Percentiles rank a stretch among this genome's conserved stretches.
These are phyloP conservation scores for Monopterus albus DNA, from an alignment of 2,113 vertebrate species.

Conservation along the genomic window DNA sequence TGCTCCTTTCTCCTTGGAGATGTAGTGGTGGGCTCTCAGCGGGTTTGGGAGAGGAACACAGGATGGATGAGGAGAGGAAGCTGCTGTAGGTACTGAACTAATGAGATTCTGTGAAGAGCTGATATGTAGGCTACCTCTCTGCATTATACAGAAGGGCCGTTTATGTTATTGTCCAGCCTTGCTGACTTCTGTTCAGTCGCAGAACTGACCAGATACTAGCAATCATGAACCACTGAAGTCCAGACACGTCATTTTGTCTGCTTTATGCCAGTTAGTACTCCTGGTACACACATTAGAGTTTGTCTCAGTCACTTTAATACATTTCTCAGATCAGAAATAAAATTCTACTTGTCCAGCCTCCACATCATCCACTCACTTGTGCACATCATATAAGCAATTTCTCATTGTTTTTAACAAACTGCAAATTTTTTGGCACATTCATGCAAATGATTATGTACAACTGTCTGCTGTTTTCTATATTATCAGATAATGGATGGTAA, in stretches of 20 bases:
- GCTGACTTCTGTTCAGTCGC: neutral
- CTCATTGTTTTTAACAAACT: no score
- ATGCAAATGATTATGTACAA: no score
- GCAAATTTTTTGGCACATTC: no score
- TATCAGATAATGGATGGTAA: no score
- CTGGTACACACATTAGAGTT: slow-evolving; percentile 17
- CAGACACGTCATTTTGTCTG: neutral
- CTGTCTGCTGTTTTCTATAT: no score
- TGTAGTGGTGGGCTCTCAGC: slow-evolving; percentile 47
- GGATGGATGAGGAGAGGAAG: no score
- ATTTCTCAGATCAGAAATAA: no score
- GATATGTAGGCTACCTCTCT: neutral
- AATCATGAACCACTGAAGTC: slow-evolving; percentile 7
- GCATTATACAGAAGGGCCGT: neutral
- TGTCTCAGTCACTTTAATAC: no score
- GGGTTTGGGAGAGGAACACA: slow-evolving; percentile 43
- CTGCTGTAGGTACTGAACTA: slow-evolving; percentile 32
- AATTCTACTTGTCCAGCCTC: no score
- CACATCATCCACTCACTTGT: no score
- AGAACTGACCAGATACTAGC: neutral
- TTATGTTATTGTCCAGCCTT: neutral
- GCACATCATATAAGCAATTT: no score
- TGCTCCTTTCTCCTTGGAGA: slow-evolving; percentile 67
- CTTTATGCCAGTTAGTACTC: slow-evolving; percentile 29
- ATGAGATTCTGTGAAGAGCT: slow-evolving; percentile 30